These are phyloP conservation scores for Agapostemon virescens DNA, from an alignment of 2,888 invertebrate genomes.

Conservation along the genomic window DNA sequence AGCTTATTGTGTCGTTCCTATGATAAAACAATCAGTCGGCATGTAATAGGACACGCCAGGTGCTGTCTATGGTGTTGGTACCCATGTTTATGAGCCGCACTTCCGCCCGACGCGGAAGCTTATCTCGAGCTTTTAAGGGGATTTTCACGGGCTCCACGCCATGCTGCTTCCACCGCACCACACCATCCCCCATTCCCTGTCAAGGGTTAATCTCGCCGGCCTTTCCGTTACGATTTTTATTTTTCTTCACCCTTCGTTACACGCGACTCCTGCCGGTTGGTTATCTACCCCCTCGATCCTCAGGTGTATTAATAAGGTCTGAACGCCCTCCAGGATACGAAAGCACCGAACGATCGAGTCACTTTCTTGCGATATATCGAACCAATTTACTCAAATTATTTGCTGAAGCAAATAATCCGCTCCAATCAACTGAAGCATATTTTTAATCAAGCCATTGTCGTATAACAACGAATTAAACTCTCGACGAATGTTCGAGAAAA, in stretches of 20 bases:
- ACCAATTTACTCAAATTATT: neutral
- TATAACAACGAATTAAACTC: too few species aligned
- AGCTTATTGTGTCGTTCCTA: constrained; percentile 59
- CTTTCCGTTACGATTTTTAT: constrained; percentile 58
- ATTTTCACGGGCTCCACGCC: constrained; percentile 50
- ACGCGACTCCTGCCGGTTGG: constrained; percentile 13
- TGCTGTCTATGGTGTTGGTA: constrained; percentile 42
- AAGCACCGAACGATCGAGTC: neutral
- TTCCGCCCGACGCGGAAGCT: constrained; percentile 65
- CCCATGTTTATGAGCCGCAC: constrained; percentile 71
- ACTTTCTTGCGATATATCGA: neutral
- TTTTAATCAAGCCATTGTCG: neutral
- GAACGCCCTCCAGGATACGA: constrained; percentile 23
- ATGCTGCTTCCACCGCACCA: constrained; percentile 51
- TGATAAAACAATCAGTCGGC: constrained; percentile 68
- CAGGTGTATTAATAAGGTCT: constrained; percentile 27
- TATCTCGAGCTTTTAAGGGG: constrained; percentile 67
- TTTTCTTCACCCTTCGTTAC: constrained; percentile 38
- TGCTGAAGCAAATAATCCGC: neutral
- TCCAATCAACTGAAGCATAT: neutral
- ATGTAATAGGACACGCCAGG: constrained; percentile 55
- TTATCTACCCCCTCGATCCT: constrained; percentile 25
- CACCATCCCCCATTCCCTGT: constrained; percentile 44
- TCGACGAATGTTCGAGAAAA: too few species aligned
- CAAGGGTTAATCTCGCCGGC: constrained; percentile 62